Evolutionary conservation across 2,888 invertebrate species (phyloP), one percentile per base, ranked within the genome.

Genomic region (Lasioglossum pauxillum): DNA sequence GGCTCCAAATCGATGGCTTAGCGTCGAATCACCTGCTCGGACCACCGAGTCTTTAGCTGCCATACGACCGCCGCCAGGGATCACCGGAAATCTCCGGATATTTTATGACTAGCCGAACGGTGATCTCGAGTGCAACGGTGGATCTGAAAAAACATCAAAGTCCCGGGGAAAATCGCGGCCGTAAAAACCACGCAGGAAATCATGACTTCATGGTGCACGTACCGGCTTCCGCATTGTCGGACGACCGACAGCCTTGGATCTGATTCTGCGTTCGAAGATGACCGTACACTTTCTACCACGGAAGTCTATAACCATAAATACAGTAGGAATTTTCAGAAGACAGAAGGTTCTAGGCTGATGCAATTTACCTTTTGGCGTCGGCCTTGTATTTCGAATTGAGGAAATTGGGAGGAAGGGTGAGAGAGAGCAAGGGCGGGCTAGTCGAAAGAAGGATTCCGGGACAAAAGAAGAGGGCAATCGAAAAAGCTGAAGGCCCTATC

Each of bases 21-120:
- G 78, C 75, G 71, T 75, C 72, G 87, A 83, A 87, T 84, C 78
- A 87, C 81, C 79, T 73, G 78, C 5, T 74, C 83, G 69, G 72
- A 80, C 86, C 67, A 60, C 38, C 35, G 76, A 53, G 87, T 83
- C 83, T 86, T 84, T 83, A 84, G 83, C 85, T 89, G 86, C 86
- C 88, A 89, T 85, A 88, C 73, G 87, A 78, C 69, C 87, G 83
- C 90, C 78, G 77, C 46, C 27, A 67, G 77, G 90, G 90, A 90
- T 90, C 89, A 90, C 82, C 64, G 64, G 41, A 80, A 85, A 90
- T 90, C 90, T 88, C 82, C 64, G 76, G 77, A 77, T 90, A 84
- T 87, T 90, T 90, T 90, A 90, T 84, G 90, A 88, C 83, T 78
- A 81, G 83, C 84, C 72, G 81, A 69, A 75, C 71, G 64, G 84